A percentile compares a stretch with the other conserved stretches of the same genome.
phyloP scores from a whole-genome alignment of 2,113 vertebrate species.

The Brachypteracias leptosomus region DNA sequence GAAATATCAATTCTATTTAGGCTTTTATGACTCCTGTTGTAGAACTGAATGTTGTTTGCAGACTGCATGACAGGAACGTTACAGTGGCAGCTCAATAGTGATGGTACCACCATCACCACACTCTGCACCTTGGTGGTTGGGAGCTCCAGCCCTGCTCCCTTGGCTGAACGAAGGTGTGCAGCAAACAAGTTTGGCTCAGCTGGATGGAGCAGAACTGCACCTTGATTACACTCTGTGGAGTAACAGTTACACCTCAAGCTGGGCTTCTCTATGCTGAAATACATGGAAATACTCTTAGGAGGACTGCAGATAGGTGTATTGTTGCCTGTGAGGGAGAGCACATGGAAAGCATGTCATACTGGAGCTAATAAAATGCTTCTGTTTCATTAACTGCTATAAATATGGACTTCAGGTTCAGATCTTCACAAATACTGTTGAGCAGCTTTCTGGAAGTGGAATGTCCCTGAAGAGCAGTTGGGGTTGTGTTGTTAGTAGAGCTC shows the following conservation, averaged over 20 bases:
- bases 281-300: neutral
- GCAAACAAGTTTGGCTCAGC: neutral
- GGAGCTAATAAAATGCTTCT: neutral
- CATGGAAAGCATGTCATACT: neutral
- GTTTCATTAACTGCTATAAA: neutral
- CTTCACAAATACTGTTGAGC: neutral
- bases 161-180: rapidly evolving
- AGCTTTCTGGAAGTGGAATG: neutral
- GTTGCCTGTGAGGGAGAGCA: neutral
- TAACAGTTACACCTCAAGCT: rapidly evolving
- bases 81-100: neutral
- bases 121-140: neutral
- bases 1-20: neutral
- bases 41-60: neutral
- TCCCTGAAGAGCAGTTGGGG: rapidly evolving
- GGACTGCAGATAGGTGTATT: neutral
- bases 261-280: neutral
- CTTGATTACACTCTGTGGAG: neutral
- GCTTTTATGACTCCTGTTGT: neutral
- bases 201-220: neutral
- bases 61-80: neutral
- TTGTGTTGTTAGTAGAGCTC: neutral
- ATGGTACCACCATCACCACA: rapidly evolving
- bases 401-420: neutral
- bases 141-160: neutral